These are phyloP conservation scores for Coluber constrictor DNA, from an alignment of 2,797 vertebrate species.

Conservation along the genomic window DNA sequence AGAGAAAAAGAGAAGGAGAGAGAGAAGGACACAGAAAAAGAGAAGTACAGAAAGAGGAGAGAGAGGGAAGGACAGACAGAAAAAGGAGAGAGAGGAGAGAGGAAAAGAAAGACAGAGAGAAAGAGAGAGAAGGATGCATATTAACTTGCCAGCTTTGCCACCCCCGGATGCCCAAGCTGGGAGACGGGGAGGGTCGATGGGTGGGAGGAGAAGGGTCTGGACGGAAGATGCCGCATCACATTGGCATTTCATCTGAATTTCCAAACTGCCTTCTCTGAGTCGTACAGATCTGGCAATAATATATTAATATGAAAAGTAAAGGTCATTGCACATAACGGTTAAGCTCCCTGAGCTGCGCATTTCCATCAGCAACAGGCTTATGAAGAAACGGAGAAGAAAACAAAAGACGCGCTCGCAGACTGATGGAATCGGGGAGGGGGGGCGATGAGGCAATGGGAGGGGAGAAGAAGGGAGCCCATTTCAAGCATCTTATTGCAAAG, in stretches of 20 bases:
- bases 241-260: slow-evolving; percentile 93
- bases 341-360: slow-evolving; percentile 96
- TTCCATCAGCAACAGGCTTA: slow-evolving; percentile 82
- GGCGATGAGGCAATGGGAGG: not conserved
- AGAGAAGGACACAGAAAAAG: slow-evolving; percentile 24
- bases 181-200: slow-evolving; percentile 33
- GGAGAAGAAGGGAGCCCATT: not conserved
- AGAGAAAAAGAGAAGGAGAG: too few species aligned
- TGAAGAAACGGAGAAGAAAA: slow-evolving; percentile 61
- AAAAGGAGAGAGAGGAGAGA: too few species aligned
- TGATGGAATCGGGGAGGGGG: not conserved
- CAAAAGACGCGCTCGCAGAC: slow-evolving; percentile 3
- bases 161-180: slow-evolving; percentile 59
- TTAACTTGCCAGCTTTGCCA: slow-evolving; percentile 86
- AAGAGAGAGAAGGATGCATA: slow-evolving; percentile 77
- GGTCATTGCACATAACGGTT: slow-evolving; percentile 88
- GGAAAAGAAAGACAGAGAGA: not conserved
- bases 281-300: slow-evolving; percentile 86
- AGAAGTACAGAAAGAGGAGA: too few species aligned
- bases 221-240: slow-evolving; percentile 63
- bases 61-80: too few species aligned
- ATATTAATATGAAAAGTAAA: slow-evolving; percentile 99
- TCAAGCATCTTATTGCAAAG: not conserved
- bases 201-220: not conserved
- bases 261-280: slow-evolving; percentile 87